Conservation (phyloP, 1,140 invertebrate species). For the Harlomillsia oculata region DNA sequence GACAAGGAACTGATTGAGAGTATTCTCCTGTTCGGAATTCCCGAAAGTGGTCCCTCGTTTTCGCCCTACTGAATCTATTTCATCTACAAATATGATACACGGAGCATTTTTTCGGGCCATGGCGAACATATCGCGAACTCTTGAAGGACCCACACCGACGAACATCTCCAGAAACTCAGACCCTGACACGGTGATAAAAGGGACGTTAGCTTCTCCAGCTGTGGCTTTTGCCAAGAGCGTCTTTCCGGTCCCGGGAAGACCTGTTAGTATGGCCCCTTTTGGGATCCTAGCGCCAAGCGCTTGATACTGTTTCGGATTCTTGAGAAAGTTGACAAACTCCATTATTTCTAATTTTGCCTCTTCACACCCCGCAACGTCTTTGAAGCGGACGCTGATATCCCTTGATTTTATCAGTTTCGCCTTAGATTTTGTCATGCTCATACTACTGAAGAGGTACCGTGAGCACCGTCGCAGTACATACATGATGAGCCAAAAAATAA, state of each 20-base stretch:
- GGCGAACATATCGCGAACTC: conserved; percentile 44
- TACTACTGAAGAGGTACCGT: too few relatives aligned
- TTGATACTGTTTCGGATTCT: conserved; percentile 17
- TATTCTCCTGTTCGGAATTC: conserved; percentile 33
- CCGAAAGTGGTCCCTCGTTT: conserved; percentile 25
- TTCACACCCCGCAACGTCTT: conserved; percentile 28
- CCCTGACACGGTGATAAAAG: conserved; percentile 47
- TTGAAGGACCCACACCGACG: conserved; percentile 45
- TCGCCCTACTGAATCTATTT: conserved; percentile 43
- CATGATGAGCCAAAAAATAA: too few relatives aligned
- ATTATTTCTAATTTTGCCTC: conserved; percentile 32
- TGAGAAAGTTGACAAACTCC: conserved; percentile 32
- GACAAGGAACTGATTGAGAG: conserved; percentile 37
- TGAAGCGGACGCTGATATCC: too few relatives aligned
- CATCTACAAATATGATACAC: conserved; percentile 51
- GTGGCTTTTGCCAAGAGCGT: conserved; percentile 35
- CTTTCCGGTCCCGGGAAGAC: conserved; percentile 44
- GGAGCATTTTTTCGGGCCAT: conserved; percentile 54
- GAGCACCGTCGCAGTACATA: too few relatives aligned
- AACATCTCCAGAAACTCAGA: conserved; percentile 51
- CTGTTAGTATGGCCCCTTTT: conserved; percentile 41
- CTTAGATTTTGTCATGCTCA: too few relatives aligned
- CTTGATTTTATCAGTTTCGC: too few relatives aligned
- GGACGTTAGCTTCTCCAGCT: conserved; percentile 40
- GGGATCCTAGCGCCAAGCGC: conserved; percentile 38